Base-by-base conservation (phyloP, 1,140 invertebrate genomes). In the Papilio aristodemus region DNA sequence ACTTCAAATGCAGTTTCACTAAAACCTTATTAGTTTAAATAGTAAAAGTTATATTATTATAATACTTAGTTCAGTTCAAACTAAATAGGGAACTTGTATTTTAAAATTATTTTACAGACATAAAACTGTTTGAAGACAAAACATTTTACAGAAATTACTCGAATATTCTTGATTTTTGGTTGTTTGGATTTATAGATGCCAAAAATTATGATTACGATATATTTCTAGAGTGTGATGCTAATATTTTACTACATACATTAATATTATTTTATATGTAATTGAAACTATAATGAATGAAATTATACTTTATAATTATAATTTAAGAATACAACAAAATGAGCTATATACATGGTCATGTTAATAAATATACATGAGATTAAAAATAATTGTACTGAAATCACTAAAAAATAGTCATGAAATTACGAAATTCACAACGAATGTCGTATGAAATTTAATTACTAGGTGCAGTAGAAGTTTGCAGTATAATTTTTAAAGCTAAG, bases 371-470 rank as follows among this genome's bases (percentile, higher is more conserved):
- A 43, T 43, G 1, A 43, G 3, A 39, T 39, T 39, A 39, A 25
- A 54, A 54, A 54, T 54, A 46, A 3, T 46, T 19, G 8, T 54
- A 10, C 11, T 4, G 5, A 54, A 54, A 8, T 10, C 41, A n/a
- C 6, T n/a, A 14, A 19, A 41, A 43, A 43, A 43, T 14, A 43
- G 41, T 43, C 17, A 11, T 17, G 11, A 22, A 54, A 54, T 54
- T 22, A 54, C 46, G 46, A 9, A 54, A 54, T 19, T 25, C 46
- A 54, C 4, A 43, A 22, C 19, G 46, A 54, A 54, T 54, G 19
- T 54, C 46, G 46, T 54, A 54, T 54, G 38, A 60, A 60, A 37
- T 60, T 60, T 60, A 60, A 60, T 60, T 60, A 60, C 59, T 60
- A 60, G 32, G 59, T 36, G 38, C 32, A 60, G 32, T 19, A 37